phyloP scores from a whole-genome alignment of 2,888 invertebrate genomes.

The Drosophila austrosaltans region DNA sequence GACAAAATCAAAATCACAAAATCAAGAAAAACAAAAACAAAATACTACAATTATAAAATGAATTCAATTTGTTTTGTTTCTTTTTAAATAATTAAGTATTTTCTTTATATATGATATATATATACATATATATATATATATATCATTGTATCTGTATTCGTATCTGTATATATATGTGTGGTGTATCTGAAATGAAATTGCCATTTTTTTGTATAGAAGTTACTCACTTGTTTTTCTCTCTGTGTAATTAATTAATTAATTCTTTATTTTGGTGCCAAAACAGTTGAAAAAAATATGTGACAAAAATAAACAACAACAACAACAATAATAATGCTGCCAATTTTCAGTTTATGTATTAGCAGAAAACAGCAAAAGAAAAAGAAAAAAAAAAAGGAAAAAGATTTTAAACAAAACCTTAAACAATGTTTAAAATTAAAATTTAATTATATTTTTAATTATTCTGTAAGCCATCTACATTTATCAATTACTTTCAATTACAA shows the following conservation, averaged over 20 bases:
- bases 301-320: constrained; percentile 14
- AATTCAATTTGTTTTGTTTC: constrained; percentile 59
- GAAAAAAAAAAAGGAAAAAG: constrained; percentile 9
- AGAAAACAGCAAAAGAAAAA: constrained; percentile 25
- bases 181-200: constrained; percentile 43
- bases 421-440: constrained; percentile 29
- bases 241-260: constrained; percentile 16
- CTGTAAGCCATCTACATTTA: constrained; percentile 26
- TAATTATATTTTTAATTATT: constrained; percentile 37
- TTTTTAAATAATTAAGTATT: constrained; percentile 63
- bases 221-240: constrained; percentile 13
- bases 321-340: constrained; percentile 45
- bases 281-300: constrained; percentile 47
- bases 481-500: constrained; percentile 40
- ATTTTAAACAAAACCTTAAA: constrained; percentile 21
- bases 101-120: constrained; percentile 23
- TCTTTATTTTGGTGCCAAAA: constrained; percentile 68
- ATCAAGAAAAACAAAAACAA: constrained; percentile 46
- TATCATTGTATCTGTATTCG: constrained; percentile 11
- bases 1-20: constrained; percentile 46
- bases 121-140: constrained; percentile 1
- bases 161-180: background rate
- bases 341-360: constrained; percentile 27
- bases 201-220: constrained; percentile 58
- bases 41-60: constrained; percentile 45